Base-by-base conservation (phyloP, 23 tunicate species). In the Phallusia fumigata region DNA sequence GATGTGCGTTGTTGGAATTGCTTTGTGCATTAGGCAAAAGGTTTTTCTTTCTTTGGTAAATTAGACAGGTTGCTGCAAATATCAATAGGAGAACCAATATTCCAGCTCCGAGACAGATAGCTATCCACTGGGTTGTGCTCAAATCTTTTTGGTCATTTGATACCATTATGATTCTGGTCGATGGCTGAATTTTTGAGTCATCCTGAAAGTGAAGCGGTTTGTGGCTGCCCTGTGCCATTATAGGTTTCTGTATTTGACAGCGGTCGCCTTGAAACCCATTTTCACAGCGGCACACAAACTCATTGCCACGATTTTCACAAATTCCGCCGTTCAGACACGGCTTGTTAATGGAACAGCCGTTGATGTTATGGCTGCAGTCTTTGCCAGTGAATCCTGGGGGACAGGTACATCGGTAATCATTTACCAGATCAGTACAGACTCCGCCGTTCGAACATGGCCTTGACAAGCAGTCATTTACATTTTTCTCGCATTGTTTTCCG, bases 21-120 rank as follows among this genome's bases (percentile, higher is more conserved):
- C 8, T 74, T 21, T 19, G 77, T 11, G 16, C 30, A 2, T 8
- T 19, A 11, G 35, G 40, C 22, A 74, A 30, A 74, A 30, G 44
- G 22, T 74, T 33, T 32, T 30, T 32, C 50, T 50, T 78, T 65
- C 86, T 79, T 33, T 88, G 87, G 65, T 83, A 88, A 24, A 83
- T 22, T 40, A 88, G 69, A 50, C 92, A 88, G 30, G 44, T 35
- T 18, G 85, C 87, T 18, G 76, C 52, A 19, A 78, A 30, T 44
- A 83, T 52, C 31, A 88, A 33, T 18, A 88, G 24, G 53, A 88
- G 52, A 19, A 88, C 84, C 18, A 88, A 82, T 19, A 78, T 33
- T 22, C 80, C 92, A 13, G 92, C 53, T 0, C 92, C 92, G 33
- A 83, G 31, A 69, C 92, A 88, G 49, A 88, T 83, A 0, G 82